phyloP scores from a whole-genome alignment of 2,797 vertebrate genomes.

The Gymnothorax javanicus region DNA sequence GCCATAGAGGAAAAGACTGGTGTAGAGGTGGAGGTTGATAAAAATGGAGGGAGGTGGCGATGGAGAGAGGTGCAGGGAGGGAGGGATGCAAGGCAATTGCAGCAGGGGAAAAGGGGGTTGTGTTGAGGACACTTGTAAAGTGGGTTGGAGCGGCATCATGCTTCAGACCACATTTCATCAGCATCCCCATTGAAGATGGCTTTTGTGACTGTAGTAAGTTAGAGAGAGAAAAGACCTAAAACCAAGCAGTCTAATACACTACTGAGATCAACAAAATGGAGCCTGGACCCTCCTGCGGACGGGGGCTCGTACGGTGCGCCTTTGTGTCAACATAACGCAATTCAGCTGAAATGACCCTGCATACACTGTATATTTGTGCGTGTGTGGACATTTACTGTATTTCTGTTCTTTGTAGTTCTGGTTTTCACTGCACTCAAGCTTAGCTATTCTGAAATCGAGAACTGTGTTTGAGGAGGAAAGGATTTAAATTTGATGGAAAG shows the following conservation, averaged over 20 bases:
- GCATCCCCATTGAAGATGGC: background rate
- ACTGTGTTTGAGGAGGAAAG: slow-evolving; percentile 56
- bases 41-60: background rate
- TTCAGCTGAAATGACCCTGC: slow-evolving; percentile 54
- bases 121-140: background rate
- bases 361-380: slow-evolving; percentile 37
- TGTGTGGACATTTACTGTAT: slow-evolving; percentile 40
- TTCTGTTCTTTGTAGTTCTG: background rate
- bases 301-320: background rate
- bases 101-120: background rate
- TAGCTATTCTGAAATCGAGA: slow-evolving; percentile 56
- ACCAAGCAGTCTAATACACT: background rate
- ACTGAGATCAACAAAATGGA: background rate
- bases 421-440: slow-evolving; percentile 48
- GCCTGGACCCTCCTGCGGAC: background rate
- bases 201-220: background rate
- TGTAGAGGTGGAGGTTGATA: background rate
- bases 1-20: background rate
- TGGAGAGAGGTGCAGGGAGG: background rate
- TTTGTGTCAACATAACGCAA: slow-evolving; percentile 41
- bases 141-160: background rate
- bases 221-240: background rate
- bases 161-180: background rate
- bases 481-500: slow-evolving; percentile 63
- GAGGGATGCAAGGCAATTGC: background rate